A percentile compares a stretch with the other conserved stretches of the same genome.
These are phyloP conservation scores for Argynnis bischoffii DNA, from an alignment of 2,888 invertebrate genomes.

Conservation along the genomic window DNA sequence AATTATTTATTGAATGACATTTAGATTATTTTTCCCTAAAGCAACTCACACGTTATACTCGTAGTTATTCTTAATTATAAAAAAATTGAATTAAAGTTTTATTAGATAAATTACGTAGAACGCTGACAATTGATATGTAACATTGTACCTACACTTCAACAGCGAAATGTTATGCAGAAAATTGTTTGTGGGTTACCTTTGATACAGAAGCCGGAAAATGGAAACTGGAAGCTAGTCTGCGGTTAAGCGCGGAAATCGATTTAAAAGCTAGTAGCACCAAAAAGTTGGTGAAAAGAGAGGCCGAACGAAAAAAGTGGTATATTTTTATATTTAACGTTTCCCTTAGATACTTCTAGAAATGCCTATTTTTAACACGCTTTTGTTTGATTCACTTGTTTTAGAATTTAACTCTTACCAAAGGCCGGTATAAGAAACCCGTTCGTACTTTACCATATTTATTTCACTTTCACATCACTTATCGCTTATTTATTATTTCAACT, in stretches of 20 bases:
- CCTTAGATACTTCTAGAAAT: conserved; percentile 1
- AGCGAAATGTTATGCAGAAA: conserved; percentile 17
- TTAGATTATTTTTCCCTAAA: too few species aligned
- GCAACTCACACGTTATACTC: too few species aligned
- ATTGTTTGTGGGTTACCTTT: conserved; percentile 36
- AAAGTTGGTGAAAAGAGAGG: neutral
- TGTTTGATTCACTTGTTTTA: too few species aligned
- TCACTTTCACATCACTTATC: too few species aligned
- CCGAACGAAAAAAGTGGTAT: conserved; percentile 32
- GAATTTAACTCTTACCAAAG: too few species aligned
- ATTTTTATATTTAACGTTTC: conserved; percentile 24
- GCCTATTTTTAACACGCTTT: too few species aligned
- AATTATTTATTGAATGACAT: too few species aligned
- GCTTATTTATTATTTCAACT: too few species aligned
- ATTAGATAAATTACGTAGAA: neutral
- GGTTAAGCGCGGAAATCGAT: conserved; percentile 43
- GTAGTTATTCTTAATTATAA: too few species aligned
- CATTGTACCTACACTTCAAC: neutral
- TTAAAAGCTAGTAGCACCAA: conserved; percentile 33
- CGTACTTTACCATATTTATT: too few species aligned
- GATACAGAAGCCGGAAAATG: conserved; percentile 38
- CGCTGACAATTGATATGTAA: neutral
- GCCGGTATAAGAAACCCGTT: too few species aligned
- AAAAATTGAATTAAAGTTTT: neutral
- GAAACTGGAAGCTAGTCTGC: conserved; percentile 42